Conservation (phyloP, 2,888 invertebrate genomes). For the Bellardia bayeri region DNA sequence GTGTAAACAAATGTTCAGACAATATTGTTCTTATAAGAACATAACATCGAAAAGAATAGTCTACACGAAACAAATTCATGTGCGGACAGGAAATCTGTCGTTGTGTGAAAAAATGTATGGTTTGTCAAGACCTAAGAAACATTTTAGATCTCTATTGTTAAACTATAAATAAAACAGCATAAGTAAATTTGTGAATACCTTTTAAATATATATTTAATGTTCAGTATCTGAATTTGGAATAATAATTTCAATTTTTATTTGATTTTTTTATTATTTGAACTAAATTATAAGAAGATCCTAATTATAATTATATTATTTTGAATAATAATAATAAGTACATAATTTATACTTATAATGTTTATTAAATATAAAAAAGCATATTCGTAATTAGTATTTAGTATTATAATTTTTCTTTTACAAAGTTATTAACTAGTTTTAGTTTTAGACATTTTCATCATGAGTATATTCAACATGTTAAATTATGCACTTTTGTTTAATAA, state of each 20-base stretch:
- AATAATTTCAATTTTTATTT: slow-evolving; percentile 57
- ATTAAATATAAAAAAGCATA: slow-evolving; percentile 61
- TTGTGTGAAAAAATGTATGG: no score
- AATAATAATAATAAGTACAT: slow-evolving; percentile 38
- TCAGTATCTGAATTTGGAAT: slow-evolving; percentile 57
- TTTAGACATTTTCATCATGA: slow-evolving; percentile 50
- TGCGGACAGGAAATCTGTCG: not conserved
- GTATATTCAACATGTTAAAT: slow-evolving; percentile 48
- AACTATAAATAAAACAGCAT: slow-evolving; percentile 42
- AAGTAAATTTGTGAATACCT: slow-evolving; percentile 48
- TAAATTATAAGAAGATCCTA: slow-evolving; percentile 51
- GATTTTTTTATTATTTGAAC: slow-evolving; percentile 38
- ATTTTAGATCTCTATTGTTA: no score
- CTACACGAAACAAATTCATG: no score
- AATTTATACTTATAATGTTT: slow-evolving; percentile 39
- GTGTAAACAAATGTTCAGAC: no score
- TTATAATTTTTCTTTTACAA: slow-evolving; percentile 50
- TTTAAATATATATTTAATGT: slow-evolving; percentile 44
- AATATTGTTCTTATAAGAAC: no score
- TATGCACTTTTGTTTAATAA: slow-evolving; percentile 34
- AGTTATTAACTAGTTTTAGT: slow-evolving; percentile 59
- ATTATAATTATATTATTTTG: slow-evolving; percentile 51
- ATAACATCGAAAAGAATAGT: no score
- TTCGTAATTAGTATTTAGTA: slow-evolving; percentile 13
- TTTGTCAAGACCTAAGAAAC: no score